Conservation (phyloP, 1,140 invertebrate genomes). For the Panagrolaimus sp. region DNA sequence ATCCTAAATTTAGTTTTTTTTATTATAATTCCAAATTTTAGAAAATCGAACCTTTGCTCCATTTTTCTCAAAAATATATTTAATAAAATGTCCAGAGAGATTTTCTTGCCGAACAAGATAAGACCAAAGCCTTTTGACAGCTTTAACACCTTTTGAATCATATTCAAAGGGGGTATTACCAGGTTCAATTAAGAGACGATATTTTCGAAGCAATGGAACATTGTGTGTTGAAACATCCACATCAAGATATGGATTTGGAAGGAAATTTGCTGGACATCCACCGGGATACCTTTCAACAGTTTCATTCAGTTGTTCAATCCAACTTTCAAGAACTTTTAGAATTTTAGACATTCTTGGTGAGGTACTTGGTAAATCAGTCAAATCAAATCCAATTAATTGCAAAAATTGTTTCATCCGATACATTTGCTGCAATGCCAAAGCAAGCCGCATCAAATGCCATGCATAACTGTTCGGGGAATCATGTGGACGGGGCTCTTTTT, state of each 20-base stretch:
- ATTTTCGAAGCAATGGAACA: conserved; percentile 83
- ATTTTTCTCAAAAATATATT: conserved; percentile 81
- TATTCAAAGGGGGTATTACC: conserved; percentile 88
- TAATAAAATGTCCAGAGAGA: conserved; percentile 89
- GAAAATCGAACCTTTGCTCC: conserved; percentile 5
- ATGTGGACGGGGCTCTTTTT: conserved; percentile 74
- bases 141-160: conserved; percentile 57
- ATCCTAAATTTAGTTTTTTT: conserved; percentile 14
- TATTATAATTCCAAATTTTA: neutral
- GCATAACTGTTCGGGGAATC: conserved; percentile 84
- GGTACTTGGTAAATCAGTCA: conserved; percentile 68
- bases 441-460: conserved; percentile 85
- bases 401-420: conserved; percentile 74
- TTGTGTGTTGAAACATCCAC: conserved; percentile 61
- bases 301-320: conserved; percentile 75
- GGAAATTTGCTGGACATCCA: conserved; percentile 69
- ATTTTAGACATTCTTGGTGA: conserved; percentile 86
- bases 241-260: conserved; percentile 74
- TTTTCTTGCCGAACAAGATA: conserved; percentile 84
- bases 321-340: conserved; percentile 76
- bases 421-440: conserved; percentile 73
- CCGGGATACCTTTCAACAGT: conserved; percentile 64
- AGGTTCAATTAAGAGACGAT: conserved; percentile 80
- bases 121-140: conserved; percentile 77
- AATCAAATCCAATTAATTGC: conserved; percentile 79